Evolutionary conservation across 2,113 vertebrate genomes (phyloP), one percentile per base, ranked within the genome.

Genomic region (Megaptera novaeangliae): DNA sequence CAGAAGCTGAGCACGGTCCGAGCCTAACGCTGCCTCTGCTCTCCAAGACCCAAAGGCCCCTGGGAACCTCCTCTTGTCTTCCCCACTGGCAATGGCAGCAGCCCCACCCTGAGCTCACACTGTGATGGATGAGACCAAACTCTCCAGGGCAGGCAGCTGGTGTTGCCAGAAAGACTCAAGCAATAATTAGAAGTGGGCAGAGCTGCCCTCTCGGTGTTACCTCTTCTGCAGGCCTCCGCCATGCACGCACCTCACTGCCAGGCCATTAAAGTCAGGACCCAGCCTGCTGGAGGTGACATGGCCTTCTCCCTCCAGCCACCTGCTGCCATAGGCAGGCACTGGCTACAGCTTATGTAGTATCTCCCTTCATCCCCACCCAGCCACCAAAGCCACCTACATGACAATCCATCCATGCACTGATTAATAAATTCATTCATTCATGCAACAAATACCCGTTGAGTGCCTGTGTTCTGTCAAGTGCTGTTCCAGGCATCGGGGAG

Each of bases 151-250:
- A 52, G 90, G 96, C 93, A 74, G 80, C 92, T 88, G 97, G 68
- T 95, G 88, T 78, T 96, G 75, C 90, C 81, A 96, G 92, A 82
- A 94, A 97, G 98, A 97, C 95, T 97, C 78, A 98, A 98, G 98
- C 98, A 98, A 98, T 98, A 98, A 98, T 96, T 49, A 92, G 96
- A 98, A 94, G 94, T 39, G 96, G 98, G 97, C 96, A 96, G 95
- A 94, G 93, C 88, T 95, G 93, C 96, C 97, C 97, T 92, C 96
- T 95, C 80, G 0, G 68, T 44, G 31, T 97, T 97, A 98, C 98
- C 97, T 98, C 97, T 95, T 96, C 84, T 88, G 86, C 96, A 93
- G 97, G 97, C 94, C 94, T 96, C 96, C 0, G 74, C 95, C 91
- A 91, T 93, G 64, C 82, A 83, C n/a, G 2, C 93, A 97, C 97